Percentiles rank a stretch among this genome's conserved stretches.
Conservation (phyloP, 2,888 invertebrate species). For the Empis stercorea region DNA sequence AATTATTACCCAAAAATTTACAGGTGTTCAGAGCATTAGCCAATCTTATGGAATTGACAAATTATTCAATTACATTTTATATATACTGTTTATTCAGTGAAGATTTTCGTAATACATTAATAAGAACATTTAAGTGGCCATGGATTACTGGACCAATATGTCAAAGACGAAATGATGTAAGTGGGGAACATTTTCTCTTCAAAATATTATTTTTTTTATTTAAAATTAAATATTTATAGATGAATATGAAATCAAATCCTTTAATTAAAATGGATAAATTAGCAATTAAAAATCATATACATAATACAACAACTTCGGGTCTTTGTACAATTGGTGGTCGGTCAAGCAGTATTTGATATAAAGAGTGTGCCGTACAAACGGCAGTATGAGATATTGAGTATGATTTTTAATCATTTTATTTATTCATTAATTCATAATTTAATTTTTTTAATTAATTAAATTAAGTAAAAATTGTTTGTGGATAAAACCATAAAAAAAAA, state of each 20-base stretch:
- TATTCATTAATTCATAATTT: too few species aligned
- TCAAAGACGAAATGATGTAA: constrained; percentile 30
- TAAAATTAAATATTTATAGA: constrained; percentile 13
- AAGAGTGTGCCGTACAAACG: constrained; percentile 12
- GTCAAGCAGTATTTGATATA: constrained; percentile 31
- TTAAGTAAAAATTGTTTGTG: too few species aligned
- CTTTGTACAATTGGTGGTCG: constrained; percentile 29
- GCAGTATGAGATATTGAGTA: constrained; percentile 12
- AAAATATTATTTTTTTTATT: neutral
- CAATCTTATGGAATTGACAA: constrained; percentile 59
- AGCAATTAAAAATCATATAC: constrained; percentile 25
- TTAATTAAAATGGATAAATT: constrained; percentile 23
- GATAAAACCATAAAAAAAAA: too few species aligned
- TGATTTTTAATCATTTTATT: neutral
- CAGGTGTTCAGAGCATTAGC: constrained; percentile 57
- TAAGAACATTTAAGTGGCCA: constrained; percentile 49
- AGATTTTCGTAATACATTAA: constrained; percentile 57
- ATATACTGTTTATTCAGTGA: constrained; percentile 67
- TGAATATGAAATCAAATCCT: constrained; percentile 22
- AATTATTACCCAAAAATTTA: neutral
- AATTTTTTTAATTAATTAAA: too few species aligned
- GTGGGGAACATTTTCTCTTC: neutral
- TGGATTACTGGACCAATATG: constrained; percentile 32
- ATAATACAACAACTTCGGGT: constrained; percentile 32
- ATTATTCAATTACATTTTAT: constrained; percentile 67